Base-by-base conservation (phyloP, 2,888 invertebrate genomes). In the Therioaphis trifolii region DNA sequence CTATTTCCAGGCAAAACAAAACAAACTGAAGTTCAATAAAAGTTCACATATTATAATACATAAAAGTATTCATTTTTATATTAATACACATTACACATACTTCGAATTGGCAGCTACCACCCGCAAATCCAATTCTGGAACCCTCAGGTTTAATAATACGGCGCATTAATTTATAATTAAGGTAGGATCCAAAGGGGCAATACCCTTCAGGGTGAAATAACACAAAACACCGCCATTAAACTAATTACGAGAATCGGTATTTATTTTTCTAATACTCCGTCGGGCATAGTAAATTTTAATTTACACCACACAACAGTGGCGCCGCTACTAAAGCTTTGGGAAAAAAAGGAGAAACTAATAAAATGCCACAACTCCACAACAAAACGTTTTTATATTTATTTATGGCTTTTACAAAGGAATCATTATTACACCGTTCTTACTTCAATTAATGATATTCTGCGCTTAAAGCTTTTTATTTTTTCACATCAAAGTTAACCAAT, bases 261-360 rank as follows among this genome's bases (percentile, higher is more conserved):
- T 80, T 80, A 80, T 80, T 80, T 80, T 80, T 80, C 80, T 80
- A 80, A 80, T 80, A 80, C 80, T 80, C 80, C 61, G 14, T 7
- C 72, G 58, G 80, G 58, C 35, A 72, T 61, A 80, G 72, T 80
- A 80, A 80, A 80, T 80, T 80, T 80, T 72, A 80, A 80, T 80
- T 80, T 80, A 49, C 35, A 80, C 35, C 58, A 29, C 46, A 61
- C 14, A 80, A 61, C 80, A 46, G 78, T 69, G 71, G 15, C 71
- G 43, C 27, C 21, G 68, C 18, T 11, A 29, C 18, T 71, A 71
- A 72, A 80, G 46, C 71, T 29, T 15, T 21, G 12, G 27, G 2
- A 58, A 79, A 76, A 46, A 76, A 69, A 46, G 21, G 21, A 55
- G 18, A 55, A 49, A 63, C 61, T 80, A 80, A 80, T 80, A 80